Percentiles rank a stretch among this genome's conserved stretches.
These are phyloP conservation scores for Oryzias woworae DNA, from an alignment of 2,113 vertebrate genomes.

Conservation along the genomic window DNA sequence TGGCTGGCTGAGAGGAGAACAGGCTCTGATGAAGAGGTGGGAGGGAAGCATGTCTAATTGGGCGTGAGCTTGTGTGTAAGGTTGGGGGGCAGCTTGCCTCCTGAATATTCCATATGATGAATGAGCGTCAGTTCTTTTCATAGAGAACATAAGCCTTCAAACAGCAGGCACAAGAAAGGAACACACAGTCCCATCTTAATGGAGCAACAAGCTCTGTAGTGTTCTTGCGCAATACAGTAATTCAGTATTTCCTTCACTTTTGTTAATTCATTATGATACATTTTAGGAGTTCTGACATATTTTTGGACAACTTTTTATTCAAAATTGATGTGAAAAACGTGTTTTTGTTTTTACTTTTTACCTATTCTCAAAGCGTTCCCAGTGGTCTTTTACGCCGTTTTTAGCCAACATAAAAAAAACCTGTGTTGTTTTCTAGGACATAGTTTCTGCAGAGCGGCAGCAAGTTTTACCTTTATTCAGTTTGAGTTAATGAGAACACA, in stretches of 20 bases:
- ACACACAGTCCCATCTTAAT: constrained; percentile 25
- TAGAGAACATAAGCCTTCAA: constrained; percentile 51
- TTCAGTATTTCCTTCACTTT: too few species aligned
- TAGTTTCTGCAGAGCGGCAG: too few species aligned
- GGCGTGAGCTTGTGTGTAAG: constrained; percentile 36
- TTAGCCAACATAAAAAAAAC: too few species aligned
- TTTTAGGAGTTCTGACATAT: neutral
- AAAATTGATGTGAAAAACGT: neutral
- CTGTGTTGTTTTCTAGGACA: too few species aligned
- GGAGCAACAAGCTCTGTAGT: constrained; percentile 9
- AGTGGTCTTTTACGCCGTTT: too few species aligned
- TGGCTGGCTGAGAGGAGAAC: constrained; percentile 35
- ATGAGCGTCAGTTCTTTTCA: constrained; percentile 64
- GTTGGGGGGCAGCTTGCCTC: constrained; percentile 37
- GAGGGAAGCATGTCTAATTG: constrained; percentile 57
- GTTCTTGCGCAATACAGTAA: constrained; percentile 14
- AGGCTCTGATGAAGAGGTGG: constrained; percentile 46
- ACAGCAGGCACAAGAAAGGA: constrained; percentile 25
- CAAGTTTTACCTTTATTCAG: too few species aligned
- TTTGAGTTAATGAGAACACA: too few species aligned
- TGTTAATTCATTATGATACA: neutral
- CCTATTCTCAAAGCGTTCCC: neutral
- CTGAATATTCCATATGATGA: constrained; percentile 74
- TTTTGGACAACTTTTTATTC: neutral
- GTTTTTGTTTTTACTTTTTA: neutral